Evolutionary conservation across 2,113 vertebrate genomes (phyloP).

Genomic region (Passerina amoena): DNA sequence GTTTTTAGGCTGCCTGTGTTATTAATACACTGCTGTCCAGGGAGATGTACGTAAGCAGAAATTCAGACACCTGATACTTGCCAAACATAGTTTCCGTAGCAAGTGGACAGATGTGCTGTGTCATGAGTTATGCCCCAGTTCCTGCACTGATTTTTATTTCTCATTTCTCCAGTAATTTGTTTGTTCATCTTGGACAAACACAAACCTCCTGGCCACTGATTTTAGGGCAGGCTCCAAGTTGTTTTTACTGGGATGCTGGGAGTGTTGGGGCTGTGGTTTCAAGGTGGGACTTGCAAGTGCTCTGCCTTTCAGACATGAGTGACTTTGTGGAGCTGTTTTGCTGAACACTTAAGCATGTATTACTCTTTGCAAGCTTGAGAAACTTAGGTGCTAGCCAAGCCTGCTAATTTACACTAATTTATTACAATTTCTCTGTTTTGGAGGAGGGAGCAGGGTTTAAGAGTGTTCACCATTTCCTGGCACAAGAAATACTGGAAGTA

Average conservation of each 20-base stretch:
- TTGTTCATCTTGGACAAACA: neutral
- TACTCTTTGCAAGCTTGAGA: neutral
- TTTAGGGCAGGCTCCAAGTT: neutral
- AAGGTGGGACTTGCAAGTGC: neutral
- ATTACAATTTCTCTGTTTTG: neutral
- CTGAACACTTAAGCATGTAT: neutral
- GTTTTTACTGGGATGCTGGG: neutral
- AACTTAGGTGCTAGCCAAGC: neutral
- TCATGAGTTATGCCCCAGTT: neutral
- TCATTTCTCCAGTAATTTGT: neutral
- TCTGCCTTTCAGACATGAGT: neutral
- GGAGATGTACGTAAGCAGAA: constrained; percentile 52
- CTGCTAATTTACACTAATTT: neutral
- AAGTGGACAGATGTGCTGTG: constrained; percentile 55
- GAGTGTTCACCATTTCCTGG: neutral
- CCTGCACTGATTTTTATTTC: neutral
- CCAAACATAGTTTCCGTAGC: constrained; percentile 69
- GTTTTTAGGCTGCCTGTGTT: constrained; percentile 68
- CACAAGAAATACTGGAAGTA: neutral
- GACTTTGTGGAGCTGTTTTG: neutral
- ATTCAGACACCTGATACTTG: constrained; percentile 65
- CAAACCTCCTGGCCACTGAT: neutral
- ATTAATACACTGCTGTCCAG: constrained; percentile 67
- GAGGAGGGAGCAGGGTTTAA: neutral
- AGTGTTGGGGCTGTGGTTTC: neutral